Base-by-base conservation (phyloP, 2,888 invertebrate genomes). In the Dendrolimus pini region DNA sequence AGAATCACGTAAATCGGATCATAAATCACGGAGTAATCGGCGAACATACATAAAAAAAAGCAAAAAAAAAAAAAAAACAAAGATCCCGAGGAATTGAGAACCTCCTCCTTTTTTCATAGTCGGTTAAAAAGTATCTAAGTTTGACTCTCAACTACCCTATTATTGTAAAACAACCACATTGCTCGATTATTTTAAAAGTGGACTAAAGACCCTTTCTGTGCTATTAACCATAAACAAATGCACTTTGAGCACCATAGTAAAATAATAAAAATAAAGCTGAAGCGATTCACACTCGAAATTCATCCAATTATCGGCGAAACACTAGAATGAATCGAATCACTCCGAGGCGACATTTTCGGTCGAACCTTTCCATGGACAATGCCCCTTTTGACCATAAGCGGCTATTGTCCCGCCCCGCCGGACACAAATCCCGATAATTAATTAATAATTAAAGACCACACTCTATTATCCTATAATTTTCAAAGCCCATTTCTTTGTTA, bases 391-490 rank as follows among this genome's bases (percentile, higher is more conserved):
- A 41, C 56, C 54, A 55, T 55, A 54, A 52, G 56, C 60, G 54
- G 56, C 60, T 59, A 61, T 64, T 64, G 61, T 61, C 57, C 62
- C 59, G 56, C 30, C 59, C 64, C 64, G 65, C 47, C 56, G 56
- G 58, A 60, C 63, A 65, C 65, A 61, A 60, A 61, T 65, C 60
- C 63, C 60, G 59, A 64, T 65, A 67, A 67, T 67, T 65, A 67
- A 67, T 67, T 65, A 67, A 62, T 62, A 65, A 65, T 67, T 64
- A 65, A 62, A 60, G 52, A 41, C 59, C 57, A 54, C 61, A 60
- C 59, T 62, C 60, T 60, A 61, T 62, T 60, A 62, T 62, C 61
- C 60, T 60, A 61, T 61, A 62, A 62, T 62, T 62, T 63, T 60
- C 64, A 58, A 61, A 64, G 62, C 60, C 63, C 61, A 62, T 65